A percentile compares a stretch with the other conserved stretches of the same genome.
Evolutionary conservation across 2,797 vertebrate species (phyloP).

Genomic region (Lindbergichthys nudifrons): DNA sequence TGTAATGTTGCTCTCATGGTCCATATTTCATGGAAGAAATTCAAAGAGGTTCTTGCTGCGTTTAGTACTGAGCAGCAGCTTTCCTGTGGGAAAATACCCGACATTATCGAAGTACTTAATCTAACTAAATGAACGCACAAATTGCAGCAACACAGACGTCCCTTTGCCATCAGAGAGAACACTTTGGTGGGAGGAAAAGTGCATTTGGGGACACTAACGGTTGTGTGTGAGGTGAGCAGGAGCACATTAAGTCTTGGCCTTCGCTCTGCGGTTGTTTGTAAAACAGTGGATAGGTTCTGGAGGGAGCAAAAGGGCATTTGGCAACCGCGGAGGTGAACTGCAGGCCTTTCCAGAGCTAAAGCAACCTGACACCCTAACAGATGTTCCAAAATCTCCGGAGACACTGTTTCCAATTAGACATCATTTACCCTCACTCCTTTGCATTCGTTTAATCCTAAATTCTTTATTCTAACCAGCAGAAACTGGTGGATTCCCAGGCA

Average conservation of each 20-base stretch:
- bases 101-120: conserved; percentile 53
- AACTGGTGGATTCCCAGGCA: conserved; percentile 59
- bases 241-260: conserved; percentile 42
- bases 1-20: conserved; percentile 46
- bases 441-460: conserved; percentile 58
- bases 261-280: conserved; percentile 65
- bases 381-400: conserved; percentile 83
- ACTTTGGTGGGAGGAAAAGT: conserved; percentile 47
- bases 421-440: conserved; percentile 61
- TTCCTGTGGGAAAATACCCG: conserved; percentile 51
- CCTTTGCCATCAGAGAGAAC: conserved; percentile 8
- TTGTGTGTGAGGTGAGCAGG: conserved; percentile 33
- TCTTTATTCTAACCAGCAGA: conserved; percentile 62
- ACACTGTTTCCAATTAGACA: conserved; percentile 81
- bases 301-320: conserved; percentile 61
- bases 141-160: conserved; percentile 48
- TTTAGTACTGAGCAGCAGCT: conserved; percentile 18
- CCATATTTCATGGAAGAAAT: conserved; percentile 44
- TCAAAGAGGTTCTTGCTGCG: conserved; percentile 15
- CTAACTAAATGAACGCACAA: conserved; percentile 53
- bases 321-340: conserved; percentile 81
- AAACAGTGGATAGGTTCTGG: conserved; percentile 72
- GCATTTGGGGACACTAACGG: conserved; percentile 59
- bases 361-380: conserved; percentile 83
- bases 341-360: conserved; percentile 74